Conservation (phyloP, 2,113 vertebrate species). For the Oenanthe oenanthe region DNA sequence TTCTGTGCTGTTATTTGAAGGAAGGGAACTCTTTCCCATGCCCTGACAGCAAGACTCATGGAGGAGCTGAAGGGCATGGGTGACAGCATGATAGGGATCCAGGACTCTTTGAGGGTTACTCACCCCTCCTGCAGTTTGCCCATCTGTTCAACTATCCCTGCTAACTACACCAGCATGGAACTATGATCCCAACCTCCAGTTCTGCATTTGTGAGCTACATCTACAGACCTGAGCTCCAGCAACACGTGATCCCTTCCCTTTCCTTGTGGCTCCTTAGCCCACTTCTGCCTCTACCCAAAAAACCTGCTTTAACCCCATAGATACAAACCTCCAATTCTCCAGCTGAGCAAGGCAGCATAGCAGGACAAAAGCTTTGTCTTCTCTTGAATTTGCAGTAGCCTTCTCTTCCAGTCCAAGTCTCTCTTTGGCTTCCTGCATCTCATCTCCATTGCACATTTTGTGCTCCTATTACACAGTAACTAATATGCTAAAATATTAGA, state of each 20-base stretch:
- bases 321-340: not conserved
- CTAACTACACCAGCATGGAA: not conserved
- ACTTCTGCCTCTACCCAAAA: not conserved
- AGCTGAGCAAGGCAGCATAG: not conserved
- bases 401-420: not conserved
- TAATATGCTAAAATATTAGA: not conserved
- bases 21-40: no score
- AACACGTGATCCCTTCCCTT: not conserved
- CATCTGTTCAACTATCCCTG: not conserved
- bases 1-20: no score
- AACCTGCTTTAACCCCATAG: not conserved
- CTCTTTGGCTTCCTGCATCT: not conserved
- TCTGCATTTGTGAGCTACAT: not conserved
- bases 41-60: not conserved
- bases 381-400: not conserved
- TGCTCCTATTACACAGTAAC: not conserved
- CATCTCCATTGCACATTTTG: not conserved
- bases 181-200: not conserved
- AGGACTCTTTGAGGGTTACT: slow-evolving; percentile 48
- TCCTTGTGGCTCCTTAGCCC: not conserved
- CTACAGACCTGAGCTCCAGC: not conserved
- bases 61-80: not conserved
- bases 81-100: slow-evolving; percentile 45
- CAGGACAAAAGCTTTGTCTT: not conserved
- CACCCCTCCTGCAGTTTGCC: slow-evolving; percentile 46